Evolutionary conservation across 2,797 vertebrate species (phyloP).

Genomic region (Tapera naevia): DNA sequence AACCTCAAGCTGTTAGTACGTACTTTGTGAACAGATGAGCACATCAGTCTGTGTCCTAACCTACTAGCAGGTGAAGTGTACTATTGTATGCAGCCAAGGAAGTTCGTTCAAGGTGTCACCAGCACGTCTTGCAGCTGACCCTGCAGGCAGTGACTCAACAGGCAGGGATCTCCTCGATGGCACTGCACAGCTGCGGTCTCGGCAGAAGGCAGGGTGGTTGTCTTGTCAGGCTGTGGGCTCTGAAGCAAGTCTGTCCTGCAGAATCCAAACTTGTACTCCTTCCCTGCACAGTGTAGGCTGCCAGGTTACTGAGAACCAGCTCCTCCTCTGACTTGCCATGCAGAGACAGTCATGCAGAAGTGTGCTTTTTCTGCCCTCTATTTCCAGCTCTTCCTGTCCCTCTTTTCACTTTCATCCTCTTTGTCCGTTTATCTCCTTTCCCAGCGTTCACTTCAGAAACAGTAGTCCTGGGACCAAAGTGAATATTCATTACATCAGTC

Average conservation of each 20-base stretch:
- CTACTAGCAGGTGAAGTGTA: rapidly evolving
- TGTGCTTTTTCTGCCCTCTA: background rate
- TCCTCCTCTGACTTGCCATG: background rate
- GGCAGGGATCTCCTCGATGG: background rate
- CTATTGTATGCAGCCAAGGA: background rate
- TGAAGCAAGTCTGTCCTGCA: background rate
- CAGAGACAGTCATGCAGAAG: background rate
- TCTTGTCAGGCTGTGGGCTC: background rate
- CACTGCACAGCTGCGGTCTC: background rate
- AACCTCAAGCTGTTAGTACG: background rate
- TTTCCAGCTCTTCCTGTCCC: background rate
- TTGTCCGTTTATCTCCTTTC: background rate
- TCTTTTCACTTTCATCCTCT: background rate
- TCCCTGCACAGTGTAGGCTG: background rate
- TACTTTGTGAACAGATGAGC: background rate
- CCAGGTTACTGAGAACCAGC: background rate
- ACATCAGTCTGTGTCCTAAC: background rate
- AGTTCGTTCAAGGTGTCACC: background rate
- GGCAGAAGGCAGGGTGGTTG: background rate
- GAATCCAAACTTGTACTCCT: background rate
- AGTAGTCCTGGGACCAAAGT: background rate
- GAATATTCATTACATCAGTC: background rate
- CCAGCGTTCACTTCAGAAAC: background rate
- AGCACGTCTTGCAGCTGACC: background rate
- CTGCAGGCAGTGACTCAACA: background rate